Evolutionary conservation across 64 coral and sea anemone genomes (phyloP), one percentile per base, ranked within the genome.

Genomic region (Dendrophyllia cribrosa): DNA sequence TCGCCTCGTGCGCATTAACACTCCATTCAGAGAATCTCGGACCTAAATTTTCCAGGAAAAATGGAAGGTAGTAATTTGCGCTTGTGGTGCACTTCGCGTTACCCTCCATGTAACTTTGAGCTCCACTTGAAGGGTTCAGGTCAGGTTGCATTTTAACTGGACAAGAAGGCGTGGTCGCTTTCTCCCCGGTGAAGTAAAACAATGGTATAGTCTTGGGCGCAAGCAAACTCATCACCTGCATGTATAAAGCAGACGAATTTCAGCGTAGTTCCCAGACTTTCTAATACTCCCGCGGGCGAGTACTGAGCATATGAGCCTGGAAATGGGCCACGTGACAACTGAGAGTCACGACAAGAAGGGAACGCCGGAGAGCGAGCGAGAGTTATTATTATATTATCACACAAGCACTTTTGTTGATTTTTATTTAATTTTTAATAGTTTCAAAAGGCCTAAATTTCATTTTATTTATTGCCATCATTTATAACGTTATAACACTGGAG

Each of bases 1-100:
- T 88, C 1, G 95, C 95, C 74, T 97, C 95, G 58, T 97, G 95
- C 26, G 95, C 87, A 88, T 94, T 94, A 7, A 94, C 92, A 56
- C 95, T 97, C 95, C 87, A 94, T 77, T 97, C 91, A 58, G 83
- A 81, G 22, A 70, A 97, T 66, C 65, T 91, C 11, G 95, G 95
- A 3, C 95, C 95, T 59, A 88, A 85, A 7, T 89, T 70, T 20
- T 46, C 73, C 0, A 90, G 34, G 56, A 97, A 97, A 63, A 97
- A 97, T 11, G 95, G 95, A 10, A 97, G 87, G 23, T 86, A 87
- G 66, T 97, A 97, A 59, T 85, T 78, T 16, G 87, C 87, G n/a
- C 87, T 91, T 4, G 22, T 13, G 56, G 26, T 52, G 59, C 95
- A 97, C 1, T 3, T 44, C 19, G 75, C 20, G 4, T 74, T 69